Percentiles rank a stretch among this genome's conserved stretches.
These are phyloP conservation scores for Drosophila acutilabella DNA, from an alignment of 2,888 invertebrate genomes.

Conservation along the genomic window DNA sequence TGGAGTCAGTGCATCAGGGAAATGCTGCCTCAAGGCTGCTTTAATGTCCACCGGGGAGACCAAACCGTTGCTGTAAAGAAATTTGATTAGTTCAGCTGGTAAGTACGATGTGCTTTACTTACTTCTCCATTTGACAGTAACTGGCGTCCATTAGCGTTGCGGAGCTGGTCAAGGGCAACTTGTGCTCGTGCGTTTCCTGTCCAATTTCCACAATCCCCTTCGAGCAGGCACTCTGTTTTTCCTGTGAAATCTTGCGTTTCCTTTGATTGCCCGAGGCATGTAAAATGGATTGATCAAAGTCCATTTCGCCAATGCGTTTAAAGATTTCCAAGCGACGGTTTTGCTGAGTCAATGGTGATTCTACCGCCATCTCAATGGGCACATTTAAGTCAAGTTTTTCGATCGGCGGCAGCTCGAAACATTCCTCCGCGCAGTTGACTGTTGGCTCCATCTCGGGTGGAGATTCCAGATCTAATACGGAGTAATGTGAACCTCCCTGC, in stretches of 20 bases:
- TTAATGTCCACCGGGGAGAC: constrained; percentile 69
- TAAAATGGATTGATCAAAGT: constrained; percentile 89
- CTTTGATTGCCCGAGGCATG: constrained; percentile 84
- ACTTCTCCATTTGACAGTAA: constrained; percentile 80
- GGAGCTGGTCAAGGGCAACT: constrained; percentile 69
- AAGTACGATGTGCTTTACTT: constrained; percentile 7
- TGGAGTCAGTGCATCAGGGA: constrained; percentile 87
- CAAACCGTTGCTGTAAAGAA: constrained; percentile 53
- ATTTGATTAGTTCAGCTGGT: background rate
- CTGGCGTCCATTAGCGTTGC: constrained; percentile 86
- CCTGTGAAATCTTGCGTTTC: constrained; percentile 44
- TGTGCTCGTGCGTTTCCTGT: constrained; percentile 65
- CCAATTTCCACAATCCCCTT: constrained; percentile 84
- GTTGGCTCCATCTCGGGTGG: constrained; percentile 78
- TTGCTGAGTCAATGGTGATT: constrained; percentile 82
- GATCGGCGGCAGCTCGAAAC: constrained; percentile 89
- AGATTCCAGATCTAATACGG: constrained; percentile 76
- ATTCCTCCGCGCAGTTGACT: constrained; percentile 89
- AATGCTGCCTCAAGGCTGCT: constrained; percentile 75
- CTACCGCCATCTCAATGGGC: constrained; percentile 82
- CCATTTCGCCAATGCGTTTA: constrained; percentile 90
- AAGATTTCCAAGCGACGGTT: constrained; percentile 88
- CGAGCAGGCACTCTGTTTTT: constrained; percentile 5
- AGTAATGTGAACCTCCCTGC: constrained; percentile 64
- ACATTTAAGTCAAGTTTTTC: constrained; percentile 86